Conservation (phyloP, 2,888 invertebrate genomes). For the Sminthurides aquaticus region DNA sequence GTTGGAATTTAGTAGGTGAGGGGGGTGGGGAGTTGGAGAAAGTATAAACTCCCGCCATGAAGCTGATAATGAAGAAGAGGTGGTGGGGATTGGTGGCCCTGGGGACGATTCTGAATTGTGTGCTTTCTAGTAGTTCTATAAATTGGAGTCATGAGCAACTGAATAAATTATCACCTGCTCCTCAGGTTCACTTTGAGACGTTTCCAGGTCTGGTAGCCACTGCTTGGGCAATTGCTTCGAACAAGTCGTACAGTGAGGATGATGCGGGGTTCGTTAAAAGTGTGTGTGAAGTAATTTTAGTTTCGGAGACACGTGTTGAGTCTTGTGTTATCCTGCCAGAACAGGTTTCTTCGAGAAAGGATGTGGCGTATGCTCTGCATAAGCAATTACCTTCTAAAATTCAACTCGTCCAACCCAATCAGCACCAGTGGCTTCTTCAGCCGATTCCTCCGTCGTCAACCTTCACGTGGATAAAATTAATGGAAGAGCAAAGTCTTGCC, state of each 20-base stretch:
- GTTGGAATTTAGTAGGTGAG: too few relatives aligned
- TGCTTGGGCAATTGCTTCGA: constrained; percentile 15
- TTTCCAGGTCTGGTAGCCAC: constrained; percentile 14
- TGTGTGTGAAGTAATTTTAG: constrained; percentile 19
- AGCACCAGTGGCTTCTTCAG: constrained; percentile 4
- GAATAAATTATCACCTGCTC: constrained; percentile 2
- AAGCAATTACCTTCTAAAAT: constrained; percentile 8
- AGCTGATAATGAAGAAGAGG: too few relatives aligned
- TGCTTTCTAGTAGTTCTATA: background rate
- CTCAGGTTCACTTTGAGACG: constrained; percentile 1
- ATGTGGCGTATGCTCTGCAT: constrained; percentile 2
- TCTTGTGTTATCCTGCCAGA: constrained; percentile 12
- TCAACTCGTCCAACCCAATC: constrained; percentile 9
- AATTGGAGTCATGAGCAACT: constrained; percentile 10
- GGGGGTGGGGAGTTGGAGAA: too few relatives aligned
- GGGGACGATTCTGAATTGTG: background rate
- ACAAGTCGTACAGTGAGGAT: constrained; percentile 10
- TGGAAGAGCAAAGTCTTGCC: constrained; percentile 14
- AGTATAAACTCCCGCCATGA: too few relatives aligned
- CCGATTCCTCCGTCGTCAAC: background rate
- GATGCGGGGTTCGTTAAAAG: constrained; percentile 11
- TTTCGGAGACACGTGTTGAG: constrained; percentile 13
- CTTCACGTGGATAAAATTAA: constrained; percentile 15
- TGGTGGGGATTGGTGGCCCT: constrained; percentile 7
- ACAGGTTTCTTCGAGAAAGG: background rate